phyloP scores from a whole-genome alignment of 2,113 vertebrate genomes.

The Eclectus roratus region DNA sequence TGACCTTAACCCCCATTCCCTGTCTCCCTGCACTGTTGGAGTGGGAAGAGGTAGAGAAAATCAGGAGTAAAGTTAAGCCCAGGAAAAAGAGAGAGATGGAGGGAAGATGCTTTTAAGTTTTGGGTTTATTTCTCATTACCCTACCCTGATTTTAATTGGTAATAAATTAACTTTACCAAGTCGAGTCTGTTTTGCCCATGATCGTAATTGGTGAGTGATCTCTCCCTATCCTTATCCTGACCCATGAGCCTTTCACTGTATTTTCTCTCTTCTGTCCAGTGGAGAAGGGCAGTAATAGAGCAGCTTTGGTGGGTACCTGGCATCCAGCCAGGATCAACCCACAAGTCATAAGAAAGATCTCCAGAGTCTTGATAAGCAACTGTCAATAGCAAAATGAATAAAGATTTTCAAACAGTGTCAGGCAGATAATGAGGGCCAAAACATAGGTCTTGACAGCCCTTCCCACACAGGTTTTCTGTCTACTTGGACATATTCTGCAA shows the following conservation, averaged over 20 bases:
- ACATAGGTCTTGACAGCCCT: background rate
- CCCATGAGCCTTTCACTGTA: accelerated
- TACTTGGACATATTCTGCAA: background rate
- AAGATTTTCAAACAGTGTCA: background rate
- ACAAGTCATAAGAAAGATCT: background rate
- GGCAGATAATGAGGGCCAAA: background rate
- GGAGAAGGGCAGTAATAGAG: background rate
- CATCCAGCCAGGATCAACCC: background rate
- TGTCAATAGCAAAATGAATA: background rate
- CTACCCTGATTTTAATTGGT: background rate
- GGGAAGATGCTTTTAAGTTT: background rate
- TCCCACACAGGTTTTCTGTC: background rate
- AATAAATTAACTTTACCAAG: background rate
- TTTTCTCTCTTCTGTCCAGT: background rate
- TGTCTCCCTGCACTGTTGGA: accelerated
- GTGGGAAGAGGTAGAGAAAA: background rate
- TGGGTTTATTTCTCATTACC: background rate
- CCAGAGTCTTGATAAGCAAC: background rate
- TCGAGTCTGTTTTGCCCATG: accelerated
- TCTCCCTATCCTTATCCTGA: background rate
- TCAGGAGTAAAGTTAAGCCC: background rate
- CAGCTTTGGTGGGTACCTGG: background rate
- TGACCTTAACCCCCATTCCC: background rate
- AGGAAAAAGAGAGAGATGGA: background rate
- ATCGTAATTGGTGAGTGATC: accelerated